phyloP scores from a whole-genome alignment of 2,113 vertebrate species.

The Anolis sagrei region DNA sequence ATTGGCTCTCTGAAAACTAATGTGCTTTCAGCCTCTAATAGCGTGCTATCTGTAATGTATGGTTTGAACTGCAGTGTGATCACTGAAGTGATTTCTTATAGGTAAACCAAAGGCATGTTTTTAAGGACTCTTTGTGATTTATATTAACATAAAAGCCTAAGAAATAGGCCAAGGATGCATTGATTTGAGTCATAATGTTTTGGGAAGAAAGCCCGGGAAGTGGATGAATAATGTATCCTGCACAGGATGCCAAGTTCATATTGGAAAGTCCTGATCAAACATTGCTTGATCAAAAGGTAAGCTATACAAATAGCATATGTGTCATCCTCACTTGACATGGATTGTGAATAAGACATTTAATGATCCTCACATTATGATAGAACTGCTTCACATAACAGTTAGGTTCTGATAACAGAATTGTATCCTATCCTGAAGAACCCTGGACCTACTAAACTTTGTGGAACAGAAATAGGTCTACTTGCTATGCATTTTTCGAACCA shows the following conservation, averaged over 20 bases:
- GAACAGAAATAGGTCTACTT: not conserved
- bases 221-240: constrained; percentile 20
- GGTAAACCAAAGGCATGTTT: not conserved
- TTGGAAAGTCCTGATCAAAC: not conserved
- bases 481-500: not conserved
- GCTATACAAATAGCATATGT: not conserved
- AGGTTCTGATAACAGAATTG: not conserved
- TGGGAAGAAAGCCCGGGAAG: not conserved
- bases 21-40: too few species aligned
- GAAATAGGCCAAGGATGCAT: not conserved
- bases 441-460: not conserved
- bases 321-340: rapidly evolving
- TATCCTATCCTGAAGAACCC: not conserved
- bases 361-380: not conserved
- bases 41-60: too few species aligned
- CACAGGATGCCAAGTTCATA: not conserved
- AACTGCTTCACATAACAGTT: not conserved
- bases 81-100: not conserved
- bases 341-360: constrained; percentile 2
- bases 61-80: not conserved
- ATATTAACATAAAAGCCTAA: not conserved
- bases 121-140: not conserved
- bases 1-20: too few species aligned
- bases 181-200: not conserved
- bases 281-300: not conserved